phyloP scores from a whole-genome alignment of 1,140 invertebrate genomes.

The Aleiodes sp. region DNA sequence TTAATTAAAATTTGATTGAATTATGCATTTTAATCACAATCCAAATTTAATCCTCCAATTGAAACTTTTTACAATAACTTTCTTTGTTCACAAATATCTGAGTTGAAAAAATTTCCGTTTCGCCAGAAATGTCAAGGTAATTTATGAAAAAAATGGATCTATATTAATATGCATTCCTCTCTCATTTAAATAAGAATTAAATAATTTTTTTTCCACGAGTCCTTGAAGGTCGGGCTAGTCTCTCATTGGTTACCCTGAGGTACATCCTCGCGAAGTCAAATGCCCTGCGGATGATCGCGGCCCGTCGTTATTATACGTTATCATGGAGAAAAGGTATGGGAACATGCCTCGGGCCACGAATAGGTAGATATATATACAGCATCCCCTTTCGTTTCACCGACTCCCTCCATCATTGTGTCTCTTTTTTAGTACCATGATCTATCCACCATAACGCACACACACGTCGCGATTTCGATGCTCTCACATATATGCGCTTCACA shows the following conservation, averaged over 20 bases:
- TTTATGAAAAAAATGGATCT: too few relatives aligned
- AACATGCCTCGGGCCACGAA: constrained; percentile 55
- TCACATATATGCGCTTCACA: background rate
- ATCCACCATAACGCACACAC: constrained; percentile 28
- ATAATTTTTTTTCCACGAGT: background rate
- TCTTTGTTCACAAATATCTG: too few relatives aligned
- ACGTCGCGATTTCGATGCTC: background rate
- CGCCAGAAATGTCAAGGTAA: too few relatives aligned
- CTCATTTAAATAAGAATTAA: too few relatives aligned
- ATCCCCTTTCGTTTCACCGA: constrained; percentile 25
- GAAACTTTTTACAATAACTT: too few relatives aligned
- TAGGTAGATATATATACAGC: constrained; percentile 29
- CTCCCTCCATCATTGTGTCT: constrained; percentile 23
- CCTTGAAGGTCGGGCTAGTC: constrained; percentile 3
- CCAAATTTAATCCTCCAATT: too few relatives aligned
- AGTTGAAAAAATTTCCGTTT: too few relatives aligned
- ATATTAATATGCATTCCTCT: too few relatives aligned
- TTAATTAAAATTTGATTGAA: too few relatives aligned
- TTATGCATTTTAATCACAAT: too few relatives aligned
- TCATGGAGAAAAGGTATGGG: constrained; percentile 60
- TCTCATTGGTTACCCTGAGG: constrained; percentile 40
- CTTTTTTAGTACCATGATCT: background rate
- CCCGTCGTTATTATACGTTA: constrained; percentile 59
- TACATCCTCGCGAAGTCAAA: constrained; percentile 49
- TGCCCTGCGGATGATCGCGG: constrained; percentile 48